Conservation (phyloP, 2,113 vertebrate genomes). For the Arothron firmamentum region DNA sequence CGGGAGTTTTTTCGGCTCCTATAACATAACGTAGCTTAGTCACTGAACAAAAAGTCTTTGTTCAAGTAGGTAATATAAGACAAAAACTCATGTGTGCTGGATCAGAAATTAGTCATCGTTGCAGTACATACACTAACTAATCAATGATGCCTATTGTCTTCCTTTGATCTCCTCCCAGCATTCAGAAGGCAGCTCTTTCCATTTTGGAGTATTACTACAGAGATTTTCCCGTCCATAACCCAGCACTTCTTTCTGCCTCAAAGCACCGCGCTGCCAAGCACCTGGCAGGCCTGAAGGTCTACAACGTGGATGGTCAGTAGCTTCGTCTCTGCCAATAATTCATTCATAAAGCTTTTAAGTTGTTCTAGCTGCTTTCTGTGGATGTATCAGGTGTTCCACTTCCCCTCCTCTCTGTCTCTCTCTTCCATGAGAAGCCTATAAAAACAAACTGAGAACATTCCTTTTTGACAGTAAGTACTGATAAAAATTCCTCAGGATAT, state of each 20-base stretch:
- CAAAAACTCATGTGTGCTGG: no score
- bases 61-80: no score
- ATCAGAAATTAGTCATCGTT: no score
- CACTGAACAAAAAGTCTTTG: no score
- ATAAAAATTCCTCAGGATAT: constrained; percentile 26
- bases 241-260: constrained; percentile 83
- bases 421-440: constrained; percentile 67
- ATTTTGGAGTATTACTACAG: constrained; percentile 93
- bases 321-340: background rate
- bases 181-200: constrained; percentile 89
- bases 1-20: no score
- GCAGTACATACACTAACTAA: no score
- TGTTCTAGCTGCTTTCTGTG: background rate
- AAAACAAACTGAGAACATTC: constrained; percentile 77
- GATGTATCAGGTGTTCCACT: background rate
- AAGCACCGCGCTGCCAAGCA: constrained; percentile 88
- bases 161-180: constrained; percentile 66
- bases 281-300: constrained; percentile 90
- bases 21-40: no score
- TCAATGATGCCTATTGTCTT: background rate
- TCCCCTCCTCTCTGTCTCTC: constrained; percentile 4
- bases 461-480: constrained; percentile 76
- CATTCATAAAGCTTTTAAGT: background rate
- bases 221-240: constrained; percentile 91
- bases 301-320: constrained; percentile 89